Conservation (phyloP, 2,888 invertebrate species). For the Xestia ashworthii region DNA sequence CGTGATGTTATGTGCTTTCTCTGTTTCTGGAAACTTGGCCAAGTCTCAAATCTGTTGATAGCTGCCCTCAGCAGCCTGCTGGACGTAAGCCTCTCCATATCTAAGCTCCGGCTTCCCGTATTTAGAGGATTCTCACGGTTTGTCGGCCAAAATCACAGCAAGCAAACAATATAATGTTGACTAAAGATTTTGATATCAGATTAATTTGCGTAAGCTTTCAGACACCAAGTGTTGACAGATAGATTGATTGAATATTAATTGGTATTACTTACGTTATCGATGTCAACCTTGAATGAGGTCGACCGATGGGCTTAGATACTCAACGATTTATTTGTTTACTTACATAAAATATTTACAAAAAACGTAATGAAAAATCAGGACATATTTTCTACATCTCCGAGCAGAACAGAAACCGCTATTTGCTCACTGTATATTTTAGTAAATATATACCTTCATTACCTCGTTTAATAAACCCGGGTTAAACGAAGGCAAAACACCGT, state of each 20-base stretch:
- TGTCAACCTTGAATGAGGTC: not conserved
- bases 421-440: slow-evolving; percentile 48
- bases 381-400: slow-evolving; percentile 16
- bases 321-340: not conserved
- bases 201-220: slow-evolving; percentile 22
- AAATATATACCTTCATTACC: slow-evolving; percentile 50
- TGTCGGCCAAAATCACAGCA: slow-evolving; percentile 4
- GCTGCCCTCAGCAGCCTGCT: not conserved
- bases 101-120: not conserved
- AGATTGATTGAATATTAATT: slow-evolving; percentile 40
- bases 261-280: slow-evolving; percentile 14
- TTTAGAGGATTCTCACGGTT: not conserved
- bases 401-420: slow-evolving; percentile 26
- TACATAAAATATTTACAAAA: not conserved
- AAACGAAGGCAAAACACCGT: slow-evolving; percentile 59
- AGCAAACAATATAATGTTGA: slow-evolving; percentile 20
- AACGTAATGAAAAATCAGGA: slow-evolving; percentile 15
- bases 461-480: slow-evolving; percentile 48
- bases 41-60: not conserved
- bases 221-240: slow-evolving; percentile 28
- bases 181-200: not conserved
- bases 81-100: too few species aligned
- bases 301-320: not conserved
- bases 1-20: not conserved
- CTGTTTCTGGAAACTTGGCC: not conserved